Conservation (phyloP, 2,888 invertebrate genomes). For the Aleiodes testaceus region DNA sequence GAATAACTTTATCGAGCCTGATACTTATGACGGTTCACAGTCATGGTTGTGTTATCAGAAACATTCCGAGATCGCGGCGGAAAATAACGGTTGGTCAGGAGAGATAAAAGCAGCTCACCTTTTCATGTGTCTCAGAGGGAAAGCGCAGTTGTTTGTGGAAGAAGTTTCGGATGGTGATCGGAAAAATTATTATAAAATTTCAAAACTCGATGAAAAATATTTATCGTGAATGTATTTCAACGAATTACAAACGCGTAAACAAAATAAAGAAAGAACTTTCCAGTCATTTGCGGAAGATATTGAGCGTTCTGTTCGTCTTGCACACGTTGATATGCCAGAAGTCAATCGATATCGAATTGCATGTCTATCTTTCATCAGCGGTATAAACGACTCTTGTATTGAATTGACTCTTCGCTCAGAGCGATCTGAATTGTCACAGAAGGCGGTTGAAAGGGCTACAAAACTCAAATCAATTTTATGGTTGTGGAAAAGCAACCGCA, state of each 20-base stretch:
- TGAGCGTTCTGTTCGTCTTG: neutral
- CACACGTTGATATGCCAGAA: neutral
- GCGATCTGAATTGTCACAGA: neutral
- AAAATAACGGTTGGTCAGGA: neutral
- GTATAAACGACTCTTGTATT: neutral
- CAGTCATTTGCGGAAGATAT: neutral
- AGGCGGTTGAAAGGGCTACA: neutral
- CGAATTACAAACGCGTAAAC: constrained; percentile 1
- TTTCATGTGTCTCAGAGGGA: neutral
- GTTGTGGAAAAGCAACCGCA: neutral
- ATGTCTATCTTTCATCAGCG: neutral
- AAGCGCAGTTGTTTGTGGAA: neutral
- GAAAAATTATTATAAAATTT: neutral
- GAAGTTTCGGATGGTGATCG: neutral
- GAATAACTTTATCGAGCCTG: neutral
- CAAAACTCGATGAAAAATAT: neutral
- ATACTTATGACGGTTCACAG: neutral
- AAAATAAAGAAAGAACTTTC: constrained; percentile 4
- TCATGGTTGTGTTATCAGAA: neutral
- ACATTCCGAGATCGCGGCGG: neutral
- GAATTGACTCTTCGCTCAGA: constrained; percentile 9
- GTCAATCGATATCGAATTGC: neutral
- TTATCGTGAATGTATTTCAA: constrained; percentile 10
- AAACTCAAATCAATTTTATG: neutral
- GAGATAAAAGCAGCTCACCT: neutral